Percentiles rank a stretch among this genome's conserved stretches.
Evolutionary conservation across 2,113 vertebrate genomes (phyloP).

Genomic region (Agapornis roseicollis): DNA sequence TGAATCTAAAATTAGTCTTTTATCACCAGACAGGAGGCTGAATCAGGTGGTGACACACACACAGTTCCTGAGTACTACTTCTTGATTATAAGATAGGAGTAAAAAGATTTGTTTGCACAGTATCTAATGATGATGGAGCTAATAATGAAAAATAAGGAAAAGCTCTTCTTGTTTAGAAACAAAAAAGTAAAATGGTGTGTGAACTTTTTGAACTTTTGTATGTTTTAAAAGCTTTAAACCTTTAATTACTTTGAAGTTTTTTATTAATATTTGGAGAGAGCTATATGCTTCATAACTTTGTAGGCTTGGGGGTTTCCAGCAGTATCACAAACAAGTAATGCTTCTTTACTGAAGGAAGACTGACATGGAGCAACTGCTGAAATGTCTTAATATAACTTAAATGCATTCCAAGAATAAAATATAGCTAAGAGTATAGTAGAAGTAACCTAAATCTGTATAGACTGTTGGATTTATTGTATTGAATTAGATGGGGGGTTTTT

Average conservation of each 20-base stretch:
- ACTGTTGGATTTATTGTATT: background rate
- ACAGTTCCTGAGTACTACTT: background rate
- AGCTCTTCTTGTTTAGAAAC: background rate
- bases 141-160: background rate
- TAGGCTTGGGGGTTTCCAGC: background rate
- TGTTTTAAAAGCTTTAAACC: background rate
- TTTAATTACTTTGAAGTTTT: background rate
- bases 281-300: background rate
- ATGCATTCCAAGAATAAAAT: background rate
- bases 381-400: background rate
- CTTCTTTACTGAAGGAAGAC: background rate
- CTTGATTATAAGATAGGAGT: background rate
- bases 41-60: background rate
- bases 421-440: background rate
- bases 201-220: background rate
- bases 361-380: background rate
- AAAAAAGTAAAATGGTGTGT: background rate
- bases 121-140: background rate
- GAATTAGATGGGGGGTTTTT: background rate
- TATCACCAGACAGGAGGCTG: background rate
- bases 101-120: background rate
- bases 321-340: background rate
- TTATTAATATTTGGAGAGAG: background rate
- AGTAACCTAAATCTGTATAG: background rate
- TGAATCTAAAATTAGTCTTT: background rate